Evolutionary conservation across 2,888 invertebrate species (phyloP).

Genomic region (Tetramorium bicarinatum): DNA sequence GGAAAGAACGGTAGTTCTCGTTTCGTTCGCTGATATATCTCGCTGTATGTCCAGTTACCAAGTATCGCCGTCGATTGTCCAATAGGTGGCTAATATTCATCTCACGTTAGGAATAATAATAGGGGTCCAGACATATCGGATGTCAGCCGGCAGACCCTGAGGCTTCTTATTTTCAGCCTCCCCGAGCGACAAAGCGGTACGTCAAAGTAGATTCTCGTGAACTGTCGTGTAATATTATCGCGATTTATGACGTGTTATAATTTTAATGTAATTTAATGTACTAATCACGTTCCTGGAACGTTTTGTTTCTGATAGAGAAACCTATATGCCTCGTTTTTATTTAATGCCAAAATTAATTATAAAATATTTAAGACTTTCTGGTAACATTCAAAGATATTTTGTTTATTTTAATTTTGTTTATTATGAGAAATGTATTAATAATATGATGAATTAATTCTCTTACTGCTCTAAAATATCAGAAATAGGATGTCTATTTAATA

Average conservation of each 20-base stretch:
- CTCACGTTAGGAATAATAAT: conserved; percentile 39
- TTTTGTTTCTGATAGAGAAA: not conserved
- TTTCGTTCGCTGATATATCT: conserved; percentile 3
- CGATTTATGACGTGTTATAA: conserved; percentile 39
- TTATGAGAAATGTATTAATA: not conserved
- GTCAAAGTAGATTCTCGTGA: conserved; percentile 8
- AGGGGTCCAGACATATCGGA: conserved; percentile 3
- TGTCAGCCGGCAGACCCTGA: conserved; percentile 23
- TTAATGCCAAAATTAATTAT: not conserved
- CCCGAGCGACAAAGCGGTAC: conserved; percentile 10
- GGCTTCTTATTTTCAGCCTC: not conserved
- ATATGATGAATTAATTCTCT: not conserved
- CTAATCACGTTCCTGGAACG: not conserved
- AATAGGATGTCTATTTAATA: too few relatives aligned
- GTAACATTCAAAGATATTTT: not conserved
- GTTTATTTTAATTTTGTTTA: not conserved
- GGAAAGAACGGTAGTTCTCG: conserved; percentile 6
- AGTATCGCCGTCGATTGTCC: conserved; percentile 18
- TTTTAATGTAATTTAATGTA: conserved; percentile 39
- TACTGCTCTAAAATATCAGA: too few relatives aligned
- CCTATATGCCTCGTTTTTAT: not conserved
- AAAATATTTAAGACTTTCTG: not conserved
- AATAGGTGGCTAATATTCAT: conserved; percentile 25
- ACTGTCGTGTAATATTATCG: conserved; percentile 16
- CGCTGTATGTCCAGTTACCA: conserved; percentile 3